Evolutionary conservation across 2,888 invertebrate species (phyloP).

Genomic region (Cryptops parisi): DNA sequence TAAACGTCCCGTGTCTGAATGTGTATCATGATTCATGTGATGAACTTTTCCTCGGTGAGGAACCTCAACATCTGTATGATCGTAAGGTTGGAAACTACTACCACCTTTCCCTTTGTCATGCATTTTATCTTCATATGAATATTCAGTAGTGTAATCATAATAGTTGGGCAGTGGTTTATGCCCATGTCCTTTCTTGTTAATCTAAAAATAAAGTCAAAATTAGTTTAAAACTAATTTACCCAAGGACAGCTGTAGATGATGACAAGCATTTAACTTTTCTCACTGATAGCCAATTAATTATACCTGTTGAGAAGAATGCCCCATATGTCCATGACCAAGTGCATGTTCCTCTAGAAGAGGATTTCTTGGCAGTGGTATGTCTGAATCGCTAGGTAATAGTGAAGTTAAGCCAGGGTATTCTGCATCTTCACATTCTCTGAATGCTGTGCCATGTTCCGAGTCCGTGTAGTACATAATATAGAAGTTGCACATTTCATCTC

Average conservation of each 20-base stretch:
- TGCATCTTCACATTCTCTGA: conserved; percentile 21
- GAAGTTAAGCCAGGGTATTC: conserved; percentile 23
- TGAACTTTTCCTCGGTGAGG: background rate
- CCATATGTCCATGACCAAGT: conserved; percentile 20
- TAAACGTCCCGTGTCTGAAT: too few species aligned
- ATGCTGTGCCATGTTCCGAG: conserved; percentile 20
- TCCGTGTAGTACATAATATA: conserved; percentile 38
- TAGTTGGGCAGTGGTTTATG: background rate
- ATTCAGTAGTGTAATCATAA: background rate
- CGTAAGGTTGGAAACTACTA: background rate
- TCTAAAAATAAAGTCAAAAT: background rate
- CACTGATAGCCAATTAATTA: background rate
- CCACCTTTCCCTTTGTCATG: background rate
- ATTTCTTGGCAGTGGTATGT: conserved; percentile 36
- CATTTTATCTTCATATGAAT: background rate
- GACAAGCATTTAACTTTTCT: background rate
- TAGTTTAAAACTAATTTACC: background rate
- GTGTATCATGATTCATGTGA: background rate
- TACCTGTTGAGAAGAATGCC: background rate
- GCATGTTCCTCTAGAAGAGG: conserved; percentile 35
- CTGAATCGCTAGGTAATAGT: conserved; percentile 31
- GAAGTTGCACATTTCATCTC: conserved; percentile 40
- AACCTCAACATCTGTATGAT: background rate
- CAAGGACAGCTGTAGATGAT: background rate
- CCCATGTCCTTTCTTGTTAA: background rate